Percentiles rank a stretch among this genome's conserved stretches.
Evolutionary conservation across 2,113 vertebrate species (phyloP).

Genomic region (Daphoenositta chrysoptera): DNA sequence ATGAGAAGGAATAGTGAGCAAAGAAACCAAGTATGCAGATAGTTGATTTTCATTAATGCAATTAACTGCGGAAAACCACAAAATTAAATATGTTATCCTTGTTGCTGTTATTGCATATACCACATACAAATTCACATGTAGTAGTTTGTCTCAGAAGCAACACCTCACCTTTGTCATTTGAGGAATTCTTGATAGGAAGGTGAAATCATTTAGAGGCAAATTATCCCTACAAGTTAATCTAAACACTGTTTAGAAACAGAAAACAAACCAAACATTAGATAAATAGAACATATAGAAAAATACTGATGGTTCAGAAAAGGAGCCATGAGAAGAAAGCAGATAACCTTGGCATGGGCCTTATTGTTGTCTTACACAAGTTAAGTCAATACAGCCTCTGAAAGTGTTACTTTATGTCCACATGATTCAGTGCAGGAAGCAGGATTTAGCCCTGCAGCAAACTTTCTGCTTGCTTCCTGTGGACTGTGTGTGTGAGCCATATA

Average conservation of each 20-base stretch:
- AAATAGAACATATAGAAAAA: not conserved
- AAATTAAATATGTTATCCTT: not conserved
- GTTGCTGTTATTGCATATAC: not conserved
- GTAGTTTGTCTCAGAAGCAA: not conserved
- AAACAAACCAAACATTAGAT: not conserved
- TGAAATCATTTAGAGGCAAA: not conserved
- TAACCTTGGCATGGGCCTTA: not conserved
- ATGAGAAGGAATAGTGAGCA: not conserved
- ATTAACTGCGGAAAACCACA: not conserved
- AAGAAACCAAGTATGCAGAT: not conserved
- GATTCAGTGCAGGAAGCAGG: not conserved
- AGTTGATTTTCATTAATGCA: not conserved
- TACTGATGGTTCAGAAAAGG: not conserved
- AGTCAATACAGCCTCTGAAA: not conserved
- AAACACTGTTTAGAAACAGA: not conserved
- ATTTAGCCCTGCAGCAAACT: not conserved
- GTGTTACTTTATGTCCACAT: fast-evolving
- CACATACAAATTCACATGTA: not conserved
- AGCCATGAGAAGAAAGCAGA: not conserved
- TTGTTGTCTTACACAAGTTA: not conserved
- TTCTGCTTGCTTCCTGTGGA: not conserved
- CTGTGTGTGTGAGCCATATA: not conserved
- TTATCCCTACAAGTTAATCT: not conserved
- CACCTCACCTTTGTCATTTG: not conserved
- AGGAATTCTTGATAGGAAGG: not conserved